Conservation (phyloP, 2,888 invertebrate species). For the Oegoconia quadripuncta region DNA sequence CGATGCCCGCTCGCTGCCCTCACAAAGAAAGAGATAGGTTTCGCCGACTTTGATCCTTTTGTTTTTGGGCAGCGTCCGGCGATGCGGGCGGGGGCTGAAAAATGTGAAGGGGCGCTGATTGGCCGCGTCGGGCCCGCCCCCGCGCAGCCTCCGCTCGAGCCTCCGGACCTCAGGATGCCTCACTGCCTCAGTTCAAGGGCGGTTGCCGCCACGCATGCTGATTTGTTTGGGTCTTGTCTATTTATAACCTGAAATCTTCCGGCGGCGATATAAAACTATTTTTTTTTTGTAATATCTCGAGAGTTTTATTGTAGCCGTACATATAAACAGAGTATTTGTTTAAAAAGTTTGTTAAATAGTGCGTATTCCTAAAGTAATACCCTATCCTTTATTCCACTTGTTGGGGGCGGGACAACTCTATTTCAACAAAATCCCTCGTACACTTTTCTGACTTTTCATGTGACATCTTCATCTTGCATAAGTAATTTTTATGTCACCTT, state of each 20-base stretch:
- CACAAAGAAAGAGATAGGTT: constrained; percentile 80
- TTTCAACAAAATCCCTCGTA: no score
- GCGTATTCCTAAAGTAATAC: no score
- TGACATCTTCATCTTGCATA: no score
- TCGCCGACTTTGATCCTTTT: constrained; percentile 79
- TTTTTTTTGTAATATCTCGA: no score
- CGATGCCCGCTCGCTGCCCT: constrained; percentile 73
- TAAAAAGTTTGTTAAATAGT: no score
- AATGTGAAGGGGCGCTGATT: constrained; percentile 76
- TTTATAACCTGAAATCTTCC: constrained; percentile 39
- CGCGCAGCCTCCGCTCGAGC: constrained; percentile 47
- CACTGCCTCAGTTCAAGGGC: constrained; percentile 67
- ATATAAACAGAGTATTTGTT: no score
- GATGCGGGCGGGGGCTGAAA: constrained; percentile 77
- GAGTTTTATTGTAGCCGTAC: no score
- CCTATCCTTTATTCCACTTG: no score
- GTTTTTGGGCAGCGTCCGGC: constrained; percentile 80
- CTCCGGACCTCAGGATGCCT: constrained; percentile 28
- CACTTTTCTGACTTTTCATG: no score
- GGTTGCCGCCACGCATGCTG: constrained; percentile 59
- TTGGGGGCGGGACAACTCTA: no score
- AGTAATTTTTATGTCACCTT: no score
- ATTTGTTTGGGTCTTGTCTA: constrained; percentile 61
- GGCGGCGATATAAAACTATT: no score
- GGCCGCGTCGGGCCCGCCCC: constrained; percentile 66